These are phyloP conservation scores for Oncorhynchus nerka DNA, from an alignment of 2,113 vertebrate species.

Conservation along the genomic window DNA sequence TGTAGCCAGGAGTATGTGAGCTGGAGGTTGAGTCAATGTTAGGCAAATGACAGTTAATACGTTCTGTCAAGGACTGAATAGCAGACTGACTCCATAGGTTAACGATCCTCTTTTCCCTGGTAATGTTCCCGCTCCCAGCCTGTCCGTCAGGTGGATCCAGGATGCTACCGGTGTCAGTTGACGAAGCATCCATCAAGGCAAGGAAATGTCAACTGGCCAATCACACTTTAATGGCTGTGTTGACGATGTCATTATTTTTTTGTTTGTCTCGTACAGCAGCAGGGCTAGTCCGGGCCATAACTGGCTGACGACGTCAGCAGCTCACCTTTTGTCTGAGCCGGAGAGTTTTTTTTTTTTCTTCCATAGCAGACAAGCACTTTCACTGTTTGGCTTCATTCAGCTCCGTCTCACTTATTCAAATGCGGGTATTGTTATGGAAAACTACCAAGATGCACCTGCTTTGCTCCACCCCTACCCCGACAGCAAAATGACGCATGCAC, in stretches of 20 bases:
- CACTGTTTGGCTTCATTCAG: conserved; percentile 39
- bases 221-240: background rate
- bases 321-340: conserved; percentile 29
- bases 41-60: background rate
- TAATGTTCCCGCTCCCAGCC: background rate
- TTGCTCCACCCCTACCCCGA: conserved; percentile 19
- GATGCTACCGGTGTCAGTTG: background rate
- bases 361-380: conserved; percentile 26
- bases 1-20: background rate
- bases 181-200: background rate
- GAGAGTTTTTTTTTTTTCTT: conserved; percentile 22
- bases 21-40: background rate
- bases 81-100: background rate
- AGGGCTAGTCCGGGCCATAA: conserved; percentile 14
- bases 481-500: background rate
- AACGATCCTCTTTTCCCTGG: conserved; percentile 18
- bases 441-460: conserved; percentile 43
- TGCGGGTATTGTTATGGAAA: conserved; percentile 46
- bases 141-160: background rate
- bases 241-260: conserved; percentile 39
- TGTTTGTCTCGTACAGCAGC: conserved; percentile 20
- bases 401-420: conserved; percentile 40
- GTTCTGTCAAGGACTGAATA: background rate
- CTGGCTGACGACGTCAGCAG: conserved; percentile 6
- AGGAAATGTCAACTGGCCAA: background rate